phyloP scores from a whole-genome alignment of 2,113 vertebrate genomes.

The Turdus rufiventris region DNA sequence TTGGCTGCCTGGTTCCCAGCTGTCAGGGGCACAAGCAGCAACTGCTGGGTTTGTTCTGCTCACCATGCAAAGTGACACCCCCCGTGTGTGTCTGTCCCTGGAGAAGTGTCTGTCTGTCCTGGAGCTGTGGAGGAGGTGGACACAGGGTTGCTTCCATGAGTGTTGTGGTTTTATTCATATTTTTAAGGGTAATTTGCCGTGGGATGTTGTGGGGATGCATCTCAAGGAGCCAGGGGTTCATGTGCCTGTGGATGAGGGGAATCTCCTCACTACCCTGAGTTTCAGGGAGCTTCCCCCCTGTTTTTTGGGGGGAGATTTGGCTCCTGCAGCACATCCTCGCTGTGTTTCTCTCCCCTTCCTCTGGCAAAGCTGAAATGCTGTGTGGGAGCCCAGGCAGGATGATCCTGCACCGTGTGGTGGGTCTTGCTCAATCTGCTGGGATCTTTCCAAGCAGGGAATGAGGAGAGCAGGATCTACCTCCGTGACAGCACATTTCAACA shows the following conservation, averaged over 20 bases:
- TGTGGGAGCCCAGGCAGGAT: background rate
- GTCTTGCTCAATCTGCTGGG: background rate
- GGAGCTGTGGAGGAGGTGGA: background rate
- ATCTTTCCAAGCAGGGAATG: background rate
- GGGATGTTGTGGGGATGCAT: background rate
- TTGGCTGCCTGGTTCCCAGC: constrained; percentile 9
- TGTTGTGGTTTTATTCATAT: accelerated
- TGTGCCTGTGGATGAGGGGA: accelerated
- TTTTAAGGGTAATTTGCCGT: accelerated
- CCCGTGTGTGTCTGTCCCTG: accelerated
- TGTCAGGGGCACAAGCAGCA: constrained; percentile 35
- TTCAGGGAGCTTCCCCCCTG: background rate
- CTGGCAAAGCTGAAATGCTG: background rate
- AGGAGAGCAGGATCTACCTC: background rate
- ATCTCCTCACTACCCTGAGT: accelerated
- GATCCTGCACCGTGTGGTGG: background rate
- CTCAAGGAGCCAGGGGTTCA: accelerated
- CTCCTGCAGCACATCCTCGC: background rate
- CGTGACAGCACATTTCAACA: constrained; percentile 7
- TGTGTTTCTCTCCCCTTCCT: background rate
- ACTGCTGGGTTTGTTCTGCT: background rate
- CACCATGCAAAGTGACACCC: background rate
- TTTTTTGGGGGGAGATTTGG: background rate
- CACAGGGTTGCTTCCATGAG: accelerated
- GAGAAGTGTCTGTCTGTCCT: background rate